Conservation (phyloP, 2,888 invertebrate species). For the Bombyx huttoni region DNA sequence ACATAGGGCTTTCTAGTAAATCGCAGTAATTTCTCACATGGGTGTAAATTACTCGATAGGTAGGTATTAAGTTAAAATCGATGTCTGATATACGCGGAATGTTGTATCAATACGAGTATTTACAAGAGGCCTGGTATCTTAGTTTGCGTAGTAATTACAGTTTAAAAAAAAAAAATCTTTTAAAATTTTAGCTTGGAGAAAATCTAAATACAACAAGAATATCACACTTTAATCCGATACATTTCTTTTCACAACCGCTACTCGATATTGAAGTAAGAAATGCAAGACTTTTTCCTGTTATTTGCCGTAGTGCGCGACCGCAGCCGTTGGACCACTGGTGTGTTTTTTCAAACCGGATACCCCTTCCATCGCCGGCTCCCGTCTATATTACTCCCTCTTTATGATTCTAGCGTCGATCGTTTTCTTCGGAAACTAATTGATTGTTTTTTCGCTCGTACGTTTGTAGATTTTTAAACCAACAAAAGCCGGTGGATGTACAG, state of each 20-base stretch:
- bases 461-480: slow-evolving; percentile 38
- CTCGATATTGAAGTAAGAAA: slow-evolving; percentile 18
- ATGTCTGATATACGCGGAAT: no score
- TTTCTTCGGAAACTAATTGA: slow-evolving; percentile 57
- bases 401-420: slow-evolving; percentile 41
- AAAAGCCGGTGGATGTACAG: slow-evolving; percentile 24
- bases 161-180: no score
- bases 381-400: slow-evolving; percentile 41
- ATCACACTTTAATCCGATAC: neutral
- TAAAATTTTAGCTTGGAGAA: no score
- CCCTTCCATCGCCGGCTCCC: slow-evolving; percentile 19
- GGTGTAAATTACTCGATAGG: no score
- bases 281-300: slow-evolving; percentile 31
- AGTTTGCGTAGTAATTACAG: no score
- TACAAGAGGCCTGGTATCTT: no score
- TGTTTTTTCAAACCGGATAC: slow-evolving; percentile 46
- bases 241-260: neutral
- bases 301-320: slow-evolving; percentile 9
- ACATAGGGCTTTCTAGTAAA: no score
- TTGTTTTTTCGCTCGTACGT: slow-evolving; percentile 46
- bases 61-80: no score
- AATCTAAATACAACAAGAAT: no score
- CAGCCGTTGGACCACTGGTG: slow-evolving; percentile 23
- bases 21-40: no score
- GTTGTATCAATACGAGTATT: no score